phyloP scores from a whole-genome alignment of 2,888 invertebrate species.

The Phalera bucephala region DNA sequence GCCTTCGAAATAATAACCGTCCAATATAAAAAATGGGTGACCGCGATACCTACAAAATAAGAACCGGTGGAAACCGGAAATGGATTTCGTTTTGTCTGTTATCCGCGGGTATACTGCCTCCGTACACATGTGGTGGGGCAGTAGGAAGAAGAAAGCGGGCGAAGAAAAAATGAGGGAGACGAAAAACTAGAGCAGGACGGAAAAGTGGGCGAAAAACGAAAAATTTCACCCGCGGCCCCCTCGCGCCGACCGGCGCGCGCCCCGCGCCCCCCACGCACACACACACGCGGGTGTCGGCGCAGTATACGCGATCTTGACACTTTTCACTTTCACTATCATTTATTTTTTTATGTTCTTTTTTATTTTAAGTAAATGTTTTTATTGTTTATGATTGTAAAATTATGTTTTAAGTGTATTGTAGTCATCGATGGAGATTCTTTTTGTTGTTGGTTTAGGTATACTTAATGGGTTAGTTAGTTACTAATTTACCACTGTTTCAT shows the following conservation, averaged over 20 bases:
- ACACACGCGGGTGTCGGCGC: conserved; percentile 64
- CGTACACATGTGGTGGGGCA: conserved; percentile 83
- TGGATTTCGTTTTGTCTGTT: conserved; percentile 37
- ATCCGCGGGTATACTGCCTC: conserved; percentile 42
- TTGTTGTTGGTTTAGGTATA: too few relatives aligned
- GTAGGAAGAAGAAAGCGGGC: conserved; percentile 81
- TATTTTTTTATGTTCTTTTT: conserved; percentile 13
- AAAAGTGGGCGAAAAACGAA: conserved; percentile 83
- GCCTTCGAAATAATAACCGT: conserved; percentile 12
- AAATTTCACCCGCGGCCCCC: conserved; percentile 72
- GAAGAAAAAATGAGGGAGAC: conserved; percentile 83
- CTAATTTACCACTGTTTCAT: too few relatives aligned
- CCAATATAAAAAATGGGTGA: too few relatives aligned
- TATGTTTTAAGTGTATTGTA: too few relatives aligned
- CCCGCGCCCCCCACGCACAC: conserved; percentile 53
- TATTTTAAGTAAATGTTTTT: not conserved
- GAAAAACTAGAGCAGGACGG: conserved; percentile 83
- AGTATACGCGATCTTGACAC: conserved; percentile 48
- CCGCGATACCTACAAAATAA: not conserved
- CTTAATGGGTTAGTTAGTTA: too few relatives aligned
- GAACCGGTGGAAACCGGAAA: conserved; percentile 61
- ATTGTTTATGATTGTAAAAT: too few relatives aligned
- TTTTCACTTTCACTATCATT: conserved; percentile 49
- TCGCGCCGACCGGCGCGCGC: conserved; percentile 44
- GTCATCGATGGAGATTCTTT: too few relatives aligned